Conservation (phyloP, 1,140 invertebrate genomes). For the Solenopsis invicta region DNA sequence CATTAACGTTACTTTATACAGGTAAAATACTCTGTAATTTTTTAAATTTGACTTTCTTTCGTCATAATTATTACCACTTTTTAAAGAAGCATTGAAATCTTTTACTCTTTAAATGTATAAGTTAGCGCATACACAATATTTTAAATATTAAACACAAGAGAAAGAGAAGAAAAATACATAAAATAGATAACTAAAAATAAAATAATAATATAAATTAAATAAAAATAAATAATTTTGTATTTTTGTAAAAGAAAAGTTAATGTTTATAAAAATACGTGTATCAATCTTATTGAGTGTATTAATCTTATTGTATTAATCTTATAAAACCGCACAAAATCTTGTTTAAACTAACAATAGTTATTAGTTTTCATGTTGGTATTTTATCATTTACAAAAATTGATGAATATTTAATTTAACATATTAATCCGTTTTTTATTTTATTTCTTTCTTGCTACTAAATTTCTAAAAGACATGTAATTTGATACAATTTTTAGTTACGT, state of each 20-base stretch:
- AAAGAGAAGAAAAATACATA: not conserved
- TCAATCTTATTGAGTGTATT: not conserved
- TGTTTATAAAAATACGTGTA: not conserved
- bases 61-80: not conserved
- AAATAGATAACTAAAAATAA: not conserved
- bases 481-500: not conserved
- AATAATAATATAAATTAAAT: no score
- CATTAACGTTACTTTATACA: constrained; percentile 25
- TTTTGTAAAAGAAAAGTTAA: not conserved
- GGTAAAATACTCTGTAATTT: constrained; percentile 43
- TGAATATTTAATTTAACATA: not conserved
- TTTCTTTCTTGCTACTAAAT: not conserved
- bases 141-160: not conserved
- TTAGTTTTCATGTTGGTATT: not conserved
- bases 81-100: not conserved
- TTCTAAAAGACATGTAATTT: not conserved
- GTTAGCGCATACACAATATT: not conserved
- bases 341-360: not conserved
- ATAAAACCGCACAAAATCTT: not conserved
- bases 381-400: not conserved
- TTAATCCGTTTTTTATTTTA: not conserved
- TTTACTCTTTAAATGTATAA: not conserved
- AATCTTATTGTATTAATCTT: not conserved
- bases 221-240: not conserved
- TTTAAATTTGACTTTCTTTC: not conserved